Evolutionary conservation across 1,140 invertebrate species (phyloP).

Genomic region (Hyles vespertilio): DNA sequence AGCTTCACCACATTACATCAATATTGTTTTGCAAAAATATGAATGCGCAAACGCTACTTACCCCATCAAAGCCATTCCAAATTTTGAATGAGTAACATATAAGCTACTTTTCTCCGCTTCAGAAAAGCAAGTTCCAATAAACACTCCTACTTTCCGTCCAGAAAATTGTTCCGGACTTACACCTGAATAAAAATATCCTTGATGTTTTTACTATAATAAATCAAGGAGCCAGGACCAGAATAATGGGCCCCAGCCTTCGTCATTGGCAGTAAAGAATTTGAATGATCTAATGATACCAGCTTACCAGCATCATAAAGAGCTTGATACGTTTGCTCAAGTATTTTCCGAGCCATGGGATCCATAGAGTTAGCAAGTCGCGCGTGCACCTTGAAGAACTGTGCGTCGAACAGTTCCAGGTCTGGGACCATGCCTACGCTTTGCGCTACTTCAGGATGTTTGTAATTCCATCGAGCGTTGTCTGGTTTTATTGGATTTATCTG

Average conservation of each 20-base stretch:
- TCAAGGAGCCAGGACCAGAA: background rate
- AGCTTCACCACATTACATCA: background rate
- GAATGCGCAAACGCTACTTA: slow-evolving; percentile 49
- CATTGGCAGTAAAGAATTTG: no score
- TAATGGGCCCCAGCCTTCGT: no score
- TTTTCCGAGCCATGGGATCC: slow-evolving; percentile 65
- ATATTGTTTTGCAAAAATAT: background rate
- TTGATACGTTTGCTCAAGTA: slow-evolving; percentile 64
- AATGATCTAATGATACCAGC: background rate
- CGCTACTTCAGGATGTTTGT: slow-evolving; percentile 33
- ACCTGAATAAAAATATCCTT: slow-evolving; percentile 62
- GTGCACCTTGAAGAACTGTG: slow-evolving; percentile 69
- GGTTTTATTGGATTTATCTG: slow-evolving; percentile 29
- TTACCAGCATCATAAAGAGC: slow-evolving; percentile 70
- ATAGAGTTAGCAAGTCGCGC: slow-evolving; percentile 54
- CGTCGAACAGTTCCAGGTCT: slow-evolving; percentile 45
- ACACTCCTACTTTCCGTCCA: slow-evolving; percentile 82
- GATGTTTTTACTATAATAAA: slow-evolving; percentile 1
- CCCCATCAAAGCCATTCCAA: slow-evolving; percentile 83
- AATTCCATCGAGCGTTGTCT: slow-evolving; percentile 21
- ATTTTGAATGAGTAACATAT: slow-evolving; percentile 78
- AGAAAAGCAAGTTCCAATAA: slow-evolving; percentile 80
- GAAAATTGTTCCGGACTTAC: slow-evolving; percentile 78
- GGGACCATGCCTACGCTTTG: slow-evolving; percentile 21
- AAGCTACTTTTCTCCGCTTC: slow-evolving; percentile 81